These are phyloP conservation scores for Coreoperca whiteheadi DNA, from an alignment of 2,113 vertebrate genomes.

Conservation along the genomic window DNA sequence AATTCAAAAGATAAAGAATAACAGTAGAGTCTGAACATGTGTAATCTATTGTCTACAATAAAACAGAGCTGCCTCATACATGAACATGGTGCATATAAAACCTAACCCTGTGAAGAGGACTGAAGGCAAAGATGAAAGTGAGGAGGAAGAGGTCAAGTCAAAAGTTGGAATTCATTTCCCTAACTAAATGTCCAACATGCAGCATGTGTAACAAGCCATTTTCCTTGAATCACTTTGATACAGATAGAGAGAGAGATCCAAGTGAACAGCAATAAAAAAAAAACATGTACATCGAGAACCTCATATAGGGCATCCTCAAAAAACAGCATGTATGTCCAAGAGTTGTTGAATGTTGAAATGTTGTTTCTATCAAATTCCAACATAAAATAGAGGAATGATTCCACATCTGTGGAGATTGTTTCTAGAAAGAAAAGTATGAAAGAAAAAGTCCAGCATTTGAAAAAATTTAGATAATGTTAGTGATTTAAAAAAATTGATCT, in stretches of 20 bases:
- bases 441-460: not conserved
- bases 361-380: not conserved
- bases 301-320: not conserved
- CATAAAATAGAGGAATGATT: not conserved
- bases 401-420: not conserved
- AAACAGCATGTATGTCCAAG: not conserved
- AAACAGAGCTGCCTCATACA: not conserved
- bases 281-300: not conserved
- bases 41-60: not conserved
- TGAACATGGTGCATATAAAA: not conserved
- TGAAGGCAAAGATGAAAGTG: slow-evolving; percentile 35
- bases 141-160: slow-evolving; percentile 18
- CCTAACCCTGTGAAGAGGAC: not conserved
- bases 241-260: not conserved
- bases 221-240: slow-evolving; percentile 9
- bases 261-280: not conserved
- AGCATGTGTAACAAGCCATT: slow-evolving; percentile 1
- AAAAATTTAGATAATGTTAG: not conserved
- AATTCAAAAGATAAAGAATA: not conserved
- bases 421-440: not conserved
- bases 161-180: slow-evolving; percentile 17
- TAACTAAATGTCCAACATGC: slow-evolving; percentile 8
- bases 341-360: not conserved
- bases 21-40: not conserved
- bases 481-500: not conserved